Evolutionary conservation across 2,113 vertebrate genomes (phyloP).

Genomic region (Oreochromis niloticus): DNA sequence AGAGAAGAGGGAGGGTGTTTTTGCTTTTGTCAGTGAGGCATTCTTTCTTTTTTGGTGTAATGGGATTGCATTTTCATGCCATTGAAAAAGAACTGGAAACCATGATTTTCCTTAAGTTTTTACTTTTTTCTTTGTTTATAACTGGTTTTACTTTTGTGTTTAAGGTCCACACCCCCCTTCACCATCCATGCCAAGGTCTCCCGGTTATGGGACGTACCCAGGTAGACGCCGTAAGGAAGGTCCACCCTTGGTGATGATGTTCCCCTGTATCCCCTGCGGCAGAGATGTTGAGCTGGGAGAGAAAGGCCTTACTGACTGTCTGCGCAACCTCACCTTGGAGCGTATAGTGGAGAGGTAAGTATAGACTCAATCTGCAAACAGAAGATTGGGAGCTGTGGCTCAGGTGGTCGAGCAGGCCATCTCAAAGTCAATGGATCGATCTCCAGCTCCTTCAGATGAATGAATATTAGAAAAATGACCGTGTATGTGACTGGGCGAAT

Average conservation of each 20-base stretch:
- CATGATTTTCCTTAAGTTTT: not conserved
- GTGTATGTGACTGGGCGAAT: accelerated
- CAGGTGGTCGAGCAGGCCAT: not conserved
- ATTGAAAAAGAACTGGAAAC: not conserved
- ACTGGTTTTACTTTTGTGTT: not conserved
- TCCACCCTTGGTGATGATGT: constrained; percentile 76
- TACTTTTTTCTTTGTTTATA: not conserved
- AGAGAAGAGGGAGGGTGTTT: not conserved
- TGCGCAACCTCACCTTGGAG: constrained; percentile 94
- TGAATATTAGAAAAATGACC: not conserved
- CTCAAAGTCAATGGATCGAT: not conserved
- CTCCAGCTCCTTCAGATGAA: not conserved
- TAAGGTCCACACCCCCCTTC: constrained; percentile 47
- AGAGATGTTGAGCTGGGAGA: constrained; percentile 90
- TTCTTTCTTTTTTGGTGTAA: not conserved
- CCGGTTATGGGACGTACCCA: constrained; percentile 82
- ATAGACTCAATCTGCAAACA: not conserved
- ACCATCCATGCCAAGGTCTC: constrained; percentile 45
- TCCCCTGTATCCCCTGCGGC: constrained; percentile 86
- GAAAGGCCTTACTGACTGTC: constrained; percentile 86
- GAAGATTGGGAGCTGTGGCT: not conserved
- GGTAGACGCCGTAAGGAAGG: constrained; percentile 83
- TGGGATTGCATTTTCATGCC: not conserved
- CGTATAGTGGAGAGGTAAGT: constrained; percentile 88
- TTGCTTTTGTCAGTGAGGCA: not conserved